Percentiles rank a stretch among this genome's conserved stretches.
Evolutionary conservation across 2,113 vertebrate species (phyloP).

Genomic region (Asarcornis scutulata): DNA sequence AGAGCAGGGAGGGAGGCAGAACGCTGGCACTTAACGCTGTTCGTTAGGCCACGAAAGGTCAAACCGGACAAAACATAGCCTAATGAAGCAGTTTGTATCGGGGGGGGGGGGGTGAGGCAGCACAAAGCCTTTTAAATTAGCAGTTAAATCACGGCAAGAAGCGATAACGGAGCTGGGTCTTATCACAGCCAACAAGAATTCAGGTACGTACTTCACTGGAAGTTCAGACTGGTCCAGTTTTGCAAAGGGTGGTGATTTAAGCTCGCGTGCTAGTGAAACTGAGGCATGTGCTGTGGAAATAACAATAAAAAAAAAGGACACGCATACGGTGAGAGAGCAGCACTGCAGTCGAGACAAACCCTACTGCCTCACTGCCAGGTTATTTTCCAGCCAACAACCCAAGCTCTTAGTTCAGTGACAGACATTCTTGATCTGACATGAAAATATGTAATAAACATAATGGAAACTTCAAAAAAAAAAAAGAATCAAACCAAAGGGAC

Average conservation of each 20-base stretch:
- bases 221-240: not conserved
- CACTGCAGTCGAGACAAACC: not conserved
- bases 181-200: rapidly evolving
- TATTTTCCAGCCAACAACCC: not conserved
- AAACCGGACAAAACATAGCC: slow-evolving; percentile 37
- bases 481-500: not conserved
- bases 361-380: not conserved
- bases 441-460: not conserved
- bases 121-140: slow-evolving; percentile 45
- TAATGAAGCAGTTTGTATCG: slow-evolving; percentile 38
- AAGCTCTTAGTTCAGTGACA: not conserved
- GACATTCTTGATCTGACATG: not conserved
- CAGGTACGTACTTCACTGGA: not conserved
- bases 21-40: slow-evolving; percentile 60
- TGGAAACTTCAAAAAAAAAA: not conserved
- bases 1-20: slow-evolving; percentile 56
- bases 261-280: not conserved
- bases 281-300: not conserved
- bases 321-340: rapidly evolving
- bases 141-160: not conserved
- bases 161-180: not conserved
- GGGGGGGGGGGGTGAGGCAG: slow-evolving; percentile 17
- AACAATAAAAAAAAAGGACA: not conserved
- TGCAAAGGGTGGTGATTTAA: not conserved
- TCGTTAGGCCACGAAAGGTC: slow-evolving; percentile 62